Base-by-base conservation (phyloP, 92 coral and sea anemone species). In the Nematostella vectensis region DNA sequence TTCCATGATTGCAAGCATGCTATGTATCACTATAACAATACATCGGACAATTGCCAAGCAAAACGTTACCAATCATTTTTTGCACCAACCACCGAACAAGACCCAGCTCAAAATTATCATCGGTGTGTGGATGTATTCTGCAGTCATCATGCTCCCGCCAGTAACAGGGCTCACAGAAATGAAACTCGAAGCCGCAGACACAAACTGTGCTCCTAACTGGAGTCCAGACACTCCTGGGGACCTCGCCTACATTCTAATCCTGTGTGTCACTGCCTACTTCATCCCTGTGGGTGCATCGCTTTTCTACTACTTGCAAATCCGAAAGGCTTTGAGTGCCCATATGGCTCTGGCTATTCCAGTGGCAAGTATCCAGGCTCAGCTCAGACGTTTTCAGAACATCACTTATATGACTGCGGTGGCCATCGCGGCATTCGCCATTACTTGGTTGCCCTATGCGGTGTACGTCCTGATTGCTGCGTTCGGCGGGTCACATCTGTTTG, bases 141-240 rank as follows among this genome's bases (percentile, higher is more conserved):
- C 48, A 11, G 45, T 51, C 1, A 31, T 64, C 10, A 69, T 74
- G 69, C 17, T 72, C 6, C 91, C 91, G n/a, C 91, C 85, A 3
- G 8, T 67, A 2, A 66, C 62, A 20, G 85, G 85, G 3, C 62
- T 73, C 67, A 67, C 72, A 17, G 56, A 68, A 16, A 70, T 75
- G 52, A 55, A 16, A 29, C 20, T 58, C 23, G 74, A 67, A 57
- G 55, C 73, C 0, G 85, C 77, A 3, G 37, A 25, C 22, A 72
- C 72, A 2, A 79, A 74, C 30, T 83, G 91, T 15, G 78, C 79
- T 0, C 81, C 78, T 25, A 63, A 61, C 37, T 83, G 91, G 91
- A 61, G 63, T 10, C 64, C 78, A n/a, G 24, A 40, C 26, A 25
- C 39, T 12, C 27, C 38, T 27, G 44, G 30, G 24, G 91, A 65